These are phyloP conservation scores for Notarius quadriscutis DNA, from an alignment of 2,113 vertebrate species.

Conservation along the genomic window DNA sequence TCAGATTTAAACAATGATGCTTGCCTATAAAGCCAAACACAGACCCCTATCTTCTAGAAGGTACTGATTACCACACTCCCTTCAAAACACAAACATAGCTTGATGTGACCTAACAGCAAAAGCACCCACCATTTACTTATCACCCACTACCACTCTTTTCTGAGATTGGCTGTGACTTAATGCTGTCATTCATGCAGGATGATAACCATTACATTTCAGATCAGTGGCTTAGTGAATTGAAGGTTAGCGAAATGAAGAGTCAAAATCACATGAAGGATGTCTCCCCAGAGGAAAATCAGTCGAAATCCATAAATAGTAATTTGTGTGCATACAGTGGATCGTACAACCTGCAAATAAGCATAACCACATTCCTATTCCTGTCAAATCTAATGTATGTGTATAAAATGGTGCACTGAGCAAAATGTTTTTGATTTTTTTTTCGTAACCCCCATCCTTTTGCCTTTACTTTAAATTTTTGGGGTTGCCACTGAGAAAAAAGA, in stretches of 20 bases:
- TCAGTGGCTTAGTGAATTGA: slow-evolving; percentile 25
- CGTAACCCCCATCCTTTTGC: neutral
- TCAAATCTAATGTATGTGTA: neutral
- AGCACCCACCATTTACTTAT: slow-evolving; percentile 12
- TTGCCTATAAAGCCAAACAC: neutral
- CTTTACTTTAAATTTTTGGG: neutral
- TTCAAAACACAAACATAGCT: neutral
- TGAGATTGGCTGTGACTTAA: slow-evolving; percentile 22
- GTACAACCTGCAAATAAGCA: neutral
- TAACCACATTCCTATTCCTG: neutral
- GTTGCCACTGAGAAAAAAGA: neutral
- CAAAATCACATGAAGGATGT: neutral
- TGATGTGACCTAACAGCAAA: neutral
- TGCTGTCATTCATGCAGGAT: slow-evolving; percentile 7
- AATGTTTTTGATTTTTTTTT: neutral
- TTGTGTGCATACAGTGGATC: neutral
- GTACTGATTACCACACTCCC: neutral
- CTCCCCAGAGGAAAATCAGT: neutral
- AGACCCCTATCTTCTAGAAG: neutral
- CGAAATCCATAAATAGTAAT: neutral
- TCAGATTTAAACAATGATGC: neutral
- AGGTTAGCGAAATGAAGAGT: neutral
- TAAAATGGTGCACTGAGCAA: neutral
- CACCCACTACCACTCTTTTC: neutral
- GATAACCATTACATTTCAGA: slow-evolving; percentile 37